phyloP scores from a whole-genome alignment of 2,797 vertebrate species.

The Phrynocephalus guinanensis region DNA sequence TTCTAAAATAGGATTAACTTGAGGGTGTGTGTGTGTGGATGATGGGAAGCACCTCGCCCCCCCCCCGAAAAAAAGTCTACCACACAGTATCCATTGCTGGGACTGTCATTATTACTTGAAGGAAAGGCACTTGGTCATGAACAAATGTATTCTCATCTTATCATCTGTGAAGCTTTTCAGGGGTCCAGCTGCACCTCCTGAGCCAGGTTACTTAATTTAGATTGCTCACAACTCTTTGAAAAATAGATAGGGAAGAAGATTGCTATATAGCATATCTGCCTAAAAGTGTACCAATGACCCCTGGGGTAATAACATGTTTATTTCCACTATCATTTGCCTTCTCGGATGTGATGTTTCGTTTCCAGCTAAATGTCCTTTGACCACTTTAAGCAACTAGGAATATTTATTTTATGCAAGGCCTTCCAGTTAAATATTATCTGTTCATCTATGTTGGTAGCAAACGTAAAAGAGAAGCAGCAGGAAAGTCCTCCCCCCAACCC shows the following conservation, averaged over 20 bases:
- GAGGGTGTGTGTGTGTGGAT: no score
- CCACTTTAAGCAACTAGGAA: neutral
- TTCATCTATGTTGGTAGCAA: neutral
- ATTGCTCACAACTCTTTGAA: neutral
- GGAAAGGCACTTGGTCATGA: no score
- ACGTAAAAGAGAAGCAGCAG: neutral
- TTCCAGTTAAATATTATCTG: neutral
- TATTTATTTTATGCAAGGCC: slow-evolving; percentile 4
- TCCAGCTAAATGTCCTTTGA: slow-evolving; percentile 7
- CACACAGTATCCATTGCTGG: no score
- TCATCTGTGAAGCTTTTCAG: no score
- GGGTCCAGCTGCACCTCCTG: no score
- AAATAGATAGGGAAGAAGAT: neutral
- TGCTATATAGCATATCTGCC: neutral
- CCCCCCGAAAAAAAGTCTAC: no score
- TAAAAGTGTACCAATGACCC: neutral
- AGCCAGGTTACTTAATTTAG: neutral
- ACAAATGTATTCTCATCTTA: no score
- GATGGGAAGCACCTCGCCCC: no score
- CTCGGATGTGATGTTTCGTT: neutral
- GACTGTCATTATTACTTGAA: no score
- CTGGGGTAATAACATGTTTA: neutral
- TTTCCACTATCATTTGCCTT: neutral
- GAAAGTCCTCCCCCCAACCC: neutral
- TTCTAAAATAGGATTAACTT: no score